Percentiles rank a stretch among this genome's conserved stretches.
Conservation (phyloP, 2,797 vertebrate species). For the Macropus fuliginosus region DNA sequence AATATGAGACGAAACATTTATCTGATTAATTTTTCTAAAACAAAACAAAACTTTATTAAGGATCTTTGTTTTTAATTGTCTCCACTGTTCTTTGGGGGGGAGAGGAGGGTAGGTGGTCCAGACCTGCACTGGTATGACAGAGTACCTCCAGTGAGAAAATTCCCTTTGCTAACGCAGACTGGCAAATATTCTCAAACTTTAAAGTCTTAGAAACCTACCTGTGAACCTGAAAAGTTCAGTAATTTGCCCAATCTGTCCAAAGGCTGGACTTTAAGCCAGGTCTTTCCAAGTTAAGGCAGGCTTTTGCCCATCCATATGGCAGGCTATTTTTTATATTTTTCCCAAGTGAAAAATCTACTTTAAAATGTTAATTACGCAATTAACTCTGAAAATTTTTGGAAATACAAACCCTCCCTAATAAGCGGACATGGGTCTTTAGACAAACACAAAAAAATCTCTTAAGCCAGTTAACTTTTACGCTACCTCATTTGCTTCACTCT, state of each 20-base stretch:
- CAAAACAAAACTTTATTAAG: neutral
- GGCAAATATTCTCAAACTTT: neutral
- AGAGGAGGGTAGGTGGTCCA: neutral
- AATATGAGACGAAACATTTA: neutral
- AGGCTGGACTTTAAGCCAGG: neutral
- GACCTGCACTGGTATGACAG: neutral
- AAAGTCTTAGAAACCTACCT: neutral
- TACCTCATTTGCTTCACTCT: slow-evolving; percentile 95
- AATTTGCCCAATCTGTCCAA: neutral
- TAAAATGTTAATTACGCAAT: neutral
- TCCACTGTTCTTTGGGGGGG: neutral
- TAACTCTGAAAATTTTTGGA: slow-evolving; percentile 8
- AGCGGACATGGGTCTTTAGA: neutral
- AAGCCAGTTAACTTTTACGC: neutral
- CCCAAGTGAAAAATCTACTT: slow-evolving; percentile 20
- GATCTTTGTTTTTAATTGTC: neutral
- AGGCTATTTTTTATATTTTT: slow-evolving; percentile 16
- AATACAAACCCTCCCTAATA: neutral
- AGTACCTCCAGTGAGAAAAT: neutral
- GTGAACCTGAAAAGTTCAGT: neutral
- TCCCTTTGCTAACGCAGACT: neutral
- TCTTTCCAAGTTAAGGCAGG: neutral
- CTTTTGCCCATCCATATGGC: neutral
- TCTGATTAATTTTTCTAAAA: neutral
- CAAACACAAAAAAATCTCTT: neutral